Percentiles rank a stretch among this genome's conserved stretches.
These are phyloP conservation scores for Cerceris ruficornis DNA, from an alignment of 2,888 invertebrate species.

Conservation along the genomic window DNA sequence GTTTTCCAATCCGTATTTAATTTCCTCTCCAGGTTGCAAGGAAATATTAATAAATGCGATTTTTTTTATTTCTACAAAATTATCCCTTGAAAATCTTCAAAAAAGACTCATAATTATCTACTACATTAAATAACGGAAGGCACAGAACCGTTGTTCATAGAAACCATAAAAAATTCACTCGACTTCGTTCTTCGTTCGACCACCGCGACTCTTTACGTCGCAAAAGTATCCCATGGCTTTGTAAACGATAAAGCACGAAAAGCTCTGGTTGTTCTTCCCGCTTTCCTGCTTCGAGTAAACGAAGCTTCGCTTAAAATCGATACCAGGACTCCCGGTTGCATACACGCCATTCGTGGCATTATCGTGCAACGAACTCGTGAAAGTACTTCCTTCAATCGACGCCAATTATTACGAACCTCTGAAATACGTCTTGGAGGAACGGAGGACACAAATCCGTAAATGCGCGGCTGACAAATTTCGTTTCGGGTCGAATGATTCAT, in stretches of 20 bases:
- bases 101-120: too few species aligned
- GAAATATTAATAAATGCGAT: too few species aligned
- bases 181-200: not conserved
- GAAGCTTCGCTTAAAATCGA: not conserved
- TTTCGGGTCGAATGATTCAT: too few species aligned
- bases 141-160: not conserved
- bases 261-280: not conserved
- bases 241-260: not conserved
- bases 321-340: not conserved
- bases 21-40: too few species aligned
- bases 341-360: slow-evolving; percentile 12
- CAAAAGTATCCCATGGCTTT: not conserved
- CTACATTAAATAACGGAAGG: too few species aligned
- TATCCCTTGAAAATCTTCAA: too few species aligned
- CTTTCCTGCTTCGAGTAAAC: not conserved
- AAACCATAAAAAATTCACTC: slow-evolving; percentile 10
- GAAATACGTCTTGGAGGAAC: slow-evolving; percentile 25
- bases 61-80: too few species aligned
- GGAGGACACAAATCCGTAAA: too few species aligned
- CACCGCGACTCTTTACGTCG: not conserved
- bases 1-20: too few species aligned
- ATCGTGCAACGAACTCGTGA: slow-evolving; percentile 39
- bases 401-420: slow-evolving; percentile 29
- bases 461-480: too few species aligned
- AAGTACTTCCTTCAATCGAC: slow-evolving; percentile 47